These are phyloP conservation scores for Steatocranus sp. DNA, from an alignment of 2,797 vertebrate genomes.

Conservation along the genomic window DNA sequence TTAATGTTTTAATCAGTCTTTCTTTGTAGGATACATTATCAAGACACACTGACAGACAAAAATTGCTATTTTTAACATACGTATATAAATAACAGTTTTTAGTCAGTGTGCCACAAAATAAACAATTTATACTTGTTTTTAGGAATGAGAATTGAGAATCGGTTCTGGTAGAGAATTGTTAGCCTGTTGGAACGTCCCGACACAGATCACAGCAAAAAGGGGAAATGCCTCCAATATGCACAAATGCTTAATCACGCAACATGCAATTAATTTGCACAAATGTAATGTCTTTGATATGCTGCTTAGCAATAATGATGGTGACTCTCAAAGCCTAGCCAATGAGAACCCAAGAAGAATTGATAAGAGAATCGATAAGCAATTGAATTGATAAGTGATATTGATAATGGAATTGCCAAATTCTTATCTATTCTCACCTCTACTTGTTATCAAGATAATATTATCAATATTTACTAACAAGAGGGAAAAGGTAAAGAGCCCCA, in stretches of 20 bases:
- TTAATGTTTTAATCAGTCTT: not conserved
- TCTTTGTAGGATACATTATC: not conserved
- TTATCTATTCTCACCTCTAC: not conserved
- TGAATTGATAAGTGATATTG: not conserved
- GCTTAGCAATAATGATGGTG: not conserved
- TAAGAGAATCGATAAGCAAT: not conserved
- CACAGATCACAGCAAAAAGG: not conserved
- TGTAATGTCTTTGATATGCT: not conserved
- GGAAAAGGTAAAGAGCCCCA: not conserved
- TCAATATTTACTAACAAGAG: not conserved
- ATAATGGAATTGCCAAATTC: not conserved
- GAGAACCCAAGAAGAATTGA: not conserved
- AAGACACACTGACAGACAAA: not conserved
- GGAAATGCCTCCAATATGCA: not conserved
- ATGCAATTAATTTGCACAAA: not conserved
- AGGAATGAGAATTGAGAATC: not conserved
- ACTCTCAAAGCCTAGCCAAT: not conserved
- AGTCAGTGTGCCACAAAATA: not conserved
- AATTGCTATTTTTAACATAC: not conserved
- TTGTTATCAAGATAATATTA: not conserved
- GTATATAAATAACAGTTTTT: not conserved
- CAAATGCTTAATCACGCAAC: not conserved
- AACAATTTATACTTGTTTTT: not conserved
- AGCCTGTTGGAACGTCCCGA: not conserved
- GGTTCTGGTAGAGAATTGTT: not conserved